A percentile compares a stretch with the other conserved stretches of the same genome.
These are phyloP conservation scores for Drosophila pallidifrons DNA, from an alignment of 1,140 invertebrate genomes.

Conservation along the genomic window DNA sequence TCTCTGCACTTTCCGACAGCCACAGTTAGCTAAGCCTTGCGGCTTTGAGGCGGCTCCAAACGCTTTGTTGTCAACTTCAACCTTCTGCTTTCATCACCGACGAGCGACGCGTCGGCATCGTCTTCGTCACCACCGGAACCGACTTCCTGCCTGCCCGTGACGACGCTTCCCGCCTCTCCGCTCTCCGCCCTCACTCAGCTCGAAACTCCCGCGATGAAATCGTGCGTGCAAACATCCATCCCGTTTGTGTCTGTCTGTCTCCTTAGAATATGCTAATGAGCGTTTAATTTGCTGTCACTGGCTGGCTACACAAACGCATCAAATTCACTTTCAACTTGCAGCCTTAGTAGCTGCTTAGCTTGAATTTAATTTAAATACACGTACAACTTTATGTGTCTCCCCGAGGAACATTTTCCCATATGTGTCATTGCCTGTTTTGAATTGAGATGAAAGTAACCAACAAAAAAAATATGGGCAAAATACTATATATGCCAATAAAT, in stretches of 20 bases:
- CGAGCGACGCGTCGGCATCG: background rate
- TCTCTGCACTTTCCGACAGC: no score
- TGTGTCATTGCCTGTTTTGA: background rate
- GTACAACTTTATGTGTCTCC: slow-evolving; percentile 12
- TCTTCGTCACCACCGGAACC: slow-evolving; percentile 38
- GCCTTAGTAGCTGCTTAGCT: slow-evolving; percentile 68
- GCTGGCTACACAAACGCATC: slow-evolving; percentile 56
- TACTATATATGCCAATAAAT: no score
- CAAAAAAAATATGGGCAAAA: no score
- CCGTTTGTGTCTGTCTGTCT: background rate
- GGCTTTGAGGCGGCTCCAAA: slow-evolving; percentile 28
- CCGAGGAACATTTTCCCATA: background rate
- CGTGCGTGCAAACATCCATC: slow-evolving; percentile 46
- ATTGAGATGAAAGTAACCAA: background rate
- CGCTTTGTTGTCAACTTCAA: slow-evolving; percentile 42
- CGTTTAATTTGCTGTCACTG: slow-evolving; percentile 64
- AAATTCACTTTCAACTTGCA: slow-evolving; percentile 75
- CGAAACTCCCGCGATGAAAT: slow-evolving; percentile 13
- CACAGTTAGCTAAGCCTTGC: slow-evolving; percentile 10
- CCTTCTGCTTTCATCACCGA: slow-evolving; percentile 29
- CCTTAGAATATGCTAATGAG: slow-evolving; percentile 72
- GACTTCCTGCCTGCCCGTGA: slow-evolving; percentile 44
- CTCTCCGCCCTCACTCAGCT: background rate
- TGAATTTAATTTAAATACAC: slow-evolving; percentile 66
- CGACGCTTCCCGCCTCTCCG: background rate